phyloP scores from a whole-genome alignment of 2,888 invertebrate genomes.

The Syrista parreyssii region DNA sequence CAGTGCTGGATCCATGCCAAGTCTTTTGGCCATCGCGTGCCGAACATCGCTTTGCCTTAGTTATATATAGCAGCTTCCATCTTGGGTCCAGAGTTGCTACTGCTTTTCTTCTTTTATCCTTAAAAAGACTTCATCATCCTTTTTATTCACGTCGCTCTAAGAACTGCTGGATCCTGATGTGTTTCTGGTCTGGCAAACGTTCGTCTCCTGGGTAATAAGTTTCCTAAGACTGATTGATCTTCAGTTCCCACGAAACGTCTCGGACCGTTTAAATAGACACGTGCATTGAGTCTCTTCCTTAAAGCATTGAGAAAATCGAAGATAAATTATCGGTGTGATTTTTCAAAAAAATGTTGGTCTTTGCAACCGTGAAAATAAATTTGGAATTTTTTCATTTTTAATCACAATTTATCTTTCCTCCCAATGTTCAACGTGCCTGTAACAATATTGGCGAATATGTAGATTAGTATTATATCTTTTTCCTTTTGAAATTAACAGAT shows the following conservation, averaged over 20 bases:
- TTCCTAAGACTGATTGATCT: background rate
- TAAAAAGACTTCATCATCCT: conserved; percentile 17
- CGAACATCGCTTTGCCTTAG: conserved; percentile 13
- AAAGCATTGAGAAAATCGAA: background rate
- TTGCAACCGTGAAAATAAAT: background rate
- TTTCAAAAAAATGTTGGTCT: background rate
- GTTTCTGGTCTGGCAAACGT: background rate
- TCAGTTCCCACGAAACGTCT: background rate
- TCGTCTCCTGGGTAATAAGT: background rate
- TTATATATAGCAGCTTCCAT: conserved; percentile 14
- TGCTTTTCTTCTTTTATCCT: conserved; percentile 15
- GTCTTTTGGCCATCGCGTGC: conserved; percentile 36
- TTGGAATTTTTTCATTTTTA: background rate
- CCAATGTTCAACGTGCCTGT: no score
- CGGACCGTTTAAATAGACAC: background rate
- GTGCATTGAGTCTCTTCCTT: background rate
- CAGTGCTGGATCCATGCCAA: conserved; percentile 48
- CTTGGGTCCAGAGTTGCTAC: conserved; percentile 15
- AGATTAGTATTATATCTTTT: no score
- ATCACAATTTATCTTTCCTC: background rate
- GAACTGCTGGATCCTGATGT: background rate
- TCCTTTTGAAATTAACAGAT: no score
- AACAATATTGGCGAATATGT: no score
- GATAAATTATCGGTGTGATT: background rate
- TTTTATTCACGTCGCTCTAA: conserved; percentile 15